These are phyloP conservation scores for Patella vulgata DNA, from an alignment of 1,140 invertebrate species.

Conservation along the genomic window DNA sequence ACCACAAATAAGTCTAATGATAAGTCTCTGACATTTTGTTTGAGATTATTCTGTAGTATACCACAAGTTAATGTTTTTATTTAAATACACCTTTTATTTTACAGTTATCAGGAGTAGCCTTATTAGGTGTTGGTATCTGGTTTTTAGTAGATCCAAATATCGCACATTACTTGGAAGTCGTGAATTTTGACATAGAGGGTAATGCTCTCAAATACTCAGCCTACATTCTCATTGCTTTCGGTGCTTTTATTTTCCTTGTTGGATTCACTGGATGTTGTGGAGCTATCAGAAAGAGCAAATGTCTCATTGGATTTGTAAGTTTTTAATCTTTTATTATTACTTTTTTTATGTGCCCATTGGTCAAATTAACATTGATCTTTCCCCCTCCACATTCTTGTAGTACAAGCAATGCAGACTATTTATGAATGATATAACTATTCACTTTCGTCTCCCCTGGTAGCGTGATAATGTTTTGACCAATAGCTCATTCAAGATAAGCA, in stretches of 20 bases:
- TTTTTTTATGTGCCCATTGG: constrained; percentile 62
- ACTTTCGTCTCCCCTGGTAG: neutral
- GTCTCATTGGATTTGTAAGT: constrained; percentile 79
- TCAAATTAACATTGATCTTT: constrained; percentile 1
- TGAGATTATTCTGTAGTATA: too few species aligned
- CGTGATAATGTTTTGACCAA: neutral
- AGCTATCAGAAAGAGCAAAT: constrained; percentile 83
- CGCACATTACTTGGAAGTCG: too few species aligned
- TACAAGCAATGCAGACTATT: neutral
- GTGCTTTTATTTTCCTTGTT: constrained; percentile 80
- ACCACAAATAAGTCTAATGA: too few species aligned
- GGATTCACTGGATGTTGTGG: constrained; percentile 91
- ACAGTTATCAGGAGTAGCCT: too few species aligned
- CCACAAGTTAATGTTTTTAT: too few species aligned
- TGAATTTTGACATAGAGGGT: too few species aligned
- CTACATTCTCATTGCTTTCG: constrained; percentile 76
- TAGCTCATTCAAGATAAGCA: neutral
- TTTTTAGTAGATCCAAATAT: too few species aligned
- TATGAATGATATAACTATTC: neutral
- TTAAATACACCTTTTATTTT: too few species aligned
- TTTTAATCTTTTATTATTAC: constrained; percentile 1
- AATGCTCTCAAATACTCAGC: too few species aligned
- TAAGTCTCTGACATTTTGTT: too few species aligned
- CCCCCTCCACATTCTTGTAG: neutral
- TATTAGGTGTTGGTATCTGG: too few species aligned